Base-by-base conservation (phyloP, 1,140 invertebrate species). In the Drosophila paulistorum region DNA sequence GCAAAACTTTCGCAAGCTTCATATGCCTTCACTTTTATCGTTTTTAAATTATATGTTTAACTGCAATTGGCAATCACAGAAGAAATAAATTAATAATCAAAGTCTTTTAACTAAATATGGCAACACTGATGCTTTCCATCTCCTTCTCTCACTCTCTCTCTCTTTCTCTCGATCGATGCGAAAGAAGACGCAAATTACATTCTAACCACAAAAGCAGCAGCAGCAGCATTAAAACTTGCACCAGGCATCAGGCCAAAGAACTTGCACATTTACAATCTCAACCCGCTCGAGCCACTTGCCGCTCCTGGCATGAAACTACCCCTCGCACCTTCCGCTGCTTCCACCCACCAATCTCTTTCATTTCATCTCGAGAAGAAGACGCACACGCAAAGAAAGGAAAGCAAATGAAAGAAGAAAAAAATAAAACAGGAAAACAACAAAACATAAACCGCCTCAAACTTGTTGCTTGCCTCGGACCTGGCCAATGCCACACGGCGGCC, bases 201-300 rank as follows among this genome's bases (percentile, higher is more conserved):
- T 85, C 81, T 79, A 59, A 68, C 68, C 73, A 67, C 73, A 60
- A 67, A 57, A 6, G 5, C 30, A 30, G 37, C 10, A 59, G 30
- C 35, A 51, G 45, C 66, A 48, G 45, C 17, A 71, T 14, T 64
- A 73, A 85, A 87, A 87, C 83, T 79, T 83, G 83, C 70, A 82
- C 67, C 10, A 37, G 35, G 35, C 35, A 67, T 71, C 84, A 65
- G 79, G 76, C 77, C 78, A 78, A 87, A 81, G 81, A 86, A 86
- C 74, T 71, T 74, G 71, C 62, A 55, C 65, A 72, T 75, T 71
- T 59, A 42, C 64, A 63, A 71, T 71, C 76, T 83, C 71, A 65
- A 55, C 65, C 14, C 33, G 14, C 59, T 37, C 11, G 17, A 51
- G 45, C 45, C 45, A 51, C 45, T 51, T 51, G 20, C 20, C 7